Percentiles rank a stretch among this genome's conserved stretches.
Conservation (phyloP, 92 coral and sea anemone species). For the Porites rus region DNA sequence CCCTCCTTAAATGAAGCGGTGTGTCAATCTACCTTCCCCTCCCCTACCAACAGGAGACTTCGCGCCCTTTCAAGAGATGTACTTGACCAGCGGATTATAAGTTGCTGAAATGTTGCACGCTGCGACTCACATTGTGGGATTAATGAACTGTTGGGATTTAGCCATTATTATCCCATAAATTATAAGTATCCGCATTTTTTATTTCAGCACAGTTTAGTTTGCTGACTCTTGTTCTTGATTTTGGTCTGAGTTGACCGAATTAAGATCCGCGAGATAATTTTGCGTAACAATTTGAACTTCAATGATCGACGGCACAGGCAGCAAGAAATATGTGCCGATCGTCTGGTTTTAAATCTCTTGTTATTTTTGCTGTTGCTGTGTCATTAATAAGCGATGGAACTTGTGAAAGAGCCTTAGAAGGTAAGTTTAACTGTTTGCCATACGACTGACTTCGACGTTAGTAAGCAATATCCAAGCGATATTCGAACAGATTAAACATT, state of each 20-base stretch:
- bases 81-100: slow-evolving; percentile 21
- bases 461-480: slow-evolving; percentile 6
- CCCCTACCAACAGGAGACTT: neutral
- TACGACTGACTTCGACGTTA: neutral
- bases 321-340: neutral
- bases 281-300: neutral
- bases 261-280: neutral
- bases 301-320: neutral
- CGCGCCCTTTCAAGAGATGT: slow-evolving; percentile 4
- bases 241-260: neutral
- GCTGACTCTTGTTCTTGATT: neutral
- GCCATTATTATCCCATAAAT: slow-evolving; percentile 14
- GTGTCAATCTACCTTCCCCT: too few species aligned
- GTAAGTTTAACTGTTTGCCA: neutral
- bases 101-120: neutral
- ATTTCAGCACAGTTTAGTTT: neutral
- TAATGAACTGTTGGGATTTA: neutral
- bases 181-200: neutral
- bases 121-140: neutral
- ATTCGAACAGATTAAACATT: neutral
- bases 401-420: neutral
- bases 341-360: neutral
- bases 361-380: neutral
- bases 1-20: too few species aligned
- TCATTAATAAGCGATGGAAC: neutral